Conservation (phyloP, 2,888 invertebrate species). For the Lasioglossum morio region DNA sequence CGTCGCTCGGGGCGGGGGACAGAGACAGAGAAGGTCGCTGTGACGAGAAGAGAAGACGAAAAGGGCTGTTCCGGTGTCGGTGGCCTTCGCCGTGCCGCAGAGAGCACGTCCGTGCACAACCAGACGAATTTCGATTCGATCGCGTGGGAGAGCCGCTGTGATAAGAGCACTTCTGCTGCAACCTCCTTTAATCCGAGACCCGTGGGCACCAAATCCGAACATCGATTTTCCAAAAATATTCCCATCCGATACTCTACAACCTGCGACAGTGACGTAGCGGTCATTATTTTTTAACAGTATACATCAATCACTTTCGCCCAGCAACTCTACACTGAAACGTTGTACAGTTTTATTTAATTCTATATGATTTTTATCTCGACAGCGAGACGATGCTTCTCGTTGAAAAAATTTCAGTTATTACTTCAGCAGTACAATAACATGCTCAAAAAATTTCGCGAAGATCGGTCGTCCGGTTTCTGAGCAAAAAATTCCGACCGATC, state of each 20-base stretch:
- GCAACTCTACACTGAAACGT: not conserved
- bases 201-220: not conserved
- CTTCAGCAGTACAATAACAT: not conserved
- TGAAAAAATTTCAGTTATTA: not conserved
- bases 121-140: conserved; percentile 67
- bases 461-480: not conserved
- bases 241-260: not conserved
- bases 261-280: not conserved
- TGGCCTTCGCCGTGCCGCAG: conserved; percentile 70
- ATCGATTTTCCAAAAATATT: conserved; percentile 6
- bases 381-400: not conserved
- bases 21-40: conserved; percentile 16
- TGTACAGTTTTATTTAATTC: not conserved
- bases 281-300: not conserved
- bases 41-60: conserved; percentile 8
- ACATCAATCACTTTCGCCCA: not conserved
- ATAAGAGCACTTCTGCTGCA: conserved; percentile 60
- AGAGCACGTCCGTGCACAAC: conserved; percentile 55
- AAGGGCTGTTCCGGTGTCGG: conserved; percentile 61
- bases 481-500: not conserved
- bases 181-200: conserved; percentile 30
- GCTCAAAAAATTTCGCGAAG: not conserved
- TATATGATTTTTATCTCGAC: not conserved
- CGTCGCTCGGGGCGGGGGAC: conserved; percentile 15
- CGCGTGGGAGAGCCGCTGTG: conserved; percentile 63